Base-by-base conservation (phyloP, 2,113 vertebrate species). In the Columbina picui region DNA sequence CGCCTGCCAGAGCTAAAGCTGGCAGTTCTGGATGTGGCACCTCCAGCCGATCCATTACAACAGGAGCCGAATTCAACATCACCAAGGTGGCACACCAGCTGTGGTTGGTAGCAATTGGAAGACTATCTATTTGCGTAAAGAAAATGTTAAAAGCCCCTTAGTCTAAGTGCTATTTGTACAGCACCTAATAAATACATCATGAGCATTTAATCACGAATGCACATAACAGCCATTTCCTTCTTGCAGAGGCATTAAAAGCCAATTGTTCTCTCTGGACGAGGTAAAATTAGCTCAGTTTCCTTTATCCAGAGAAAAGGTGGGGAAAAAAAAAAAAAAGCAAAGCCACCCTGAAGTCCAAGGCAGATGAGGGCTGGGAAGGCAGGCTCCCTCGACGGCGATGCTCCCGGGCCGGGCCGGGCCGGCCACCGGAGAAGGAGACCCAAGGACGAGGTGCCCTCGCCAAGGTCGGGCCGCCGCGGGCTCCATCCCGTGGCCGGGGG, bases 371-470 rank as follows among this genome's bases (percentile, higher is more conserved):
- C 38, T 5, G 9, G 26, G 26, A 81, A 65, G 30, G 52, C 69
- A 34, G 39, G 43, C 50, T 81, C 60, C 60, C 85, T 64, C 56
- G 74, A 81, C 64, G 49, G 79, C 95, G 91, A 96, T 96, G 96
- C 91, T 87, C 93, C 57, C 36, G 55, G 65, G 93, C 59, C 36
- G 55, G 65, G 34, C 64, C 41, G 38, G 84, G 71, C 90, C 94
- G 36, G 59, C 73, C 73, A 50, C 59, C 12, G 26, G 41, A 52
- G 71, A 96, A 93, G 73, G 29, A 85, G 97, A 82, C 96, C 93
- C 98, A 98, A 98, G 98, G 98, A 96, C 97, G 93, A 90, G 92
- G 69, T 78, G 97, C 91, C 97, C 97, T 95, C 94, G 85, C 97
- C 98, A 98, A 98, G 98, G 98, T 97, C 98, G 97, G 74, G 87